Percentiles rank a stretch among this genome's conserved stretches.
Evolutionary conservation across 1,140 invertebrate genomes (phyloP).

Genomic region (Ceratina australensis): DNA sequence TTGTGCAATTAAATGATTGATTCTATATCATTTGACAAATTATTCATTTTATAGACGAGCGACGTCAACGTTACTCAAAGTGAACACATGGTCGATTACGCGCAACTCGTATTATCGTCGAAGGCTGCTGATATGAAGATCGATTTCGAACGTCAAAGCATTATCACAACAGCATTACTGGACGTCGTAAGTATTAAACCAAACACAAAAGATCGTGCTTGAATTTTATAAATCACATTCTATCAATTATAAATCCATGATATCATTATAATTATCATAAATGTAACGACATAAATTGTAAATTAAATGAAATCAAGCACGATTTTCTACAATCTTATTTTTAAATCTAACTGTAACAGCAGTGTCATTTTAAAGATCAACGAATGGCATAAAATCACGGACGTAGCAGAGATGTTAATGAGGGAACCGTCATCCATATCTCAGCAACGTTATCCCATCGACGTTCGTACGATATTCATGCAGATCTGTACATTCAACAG

Average conservation of each 20-base stretch:
- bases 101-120: constrained; percentile 15
- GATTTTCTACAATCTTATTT: too few relatives aligned
- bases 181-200: constrained; percentile 67
- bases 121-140: constrained; percentile 22
- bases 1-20: too few relatives aligned
- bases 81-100: constrained; percentile 7
- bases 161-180: constrained; percentile 68
- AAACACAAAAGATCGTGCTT: too few relatives aligned
- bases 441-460: constrained; percentile 57
- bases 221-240: not conserved
- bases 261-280: too few relatives aligned
- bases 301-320: too few relatives aligned
- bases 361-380: constrained; percentile 57
- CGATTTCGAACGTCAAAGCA: constrained; percentile 64
- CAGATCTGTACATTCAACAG: constrained; percentile 71
- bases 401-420: constrained; percentile 68
- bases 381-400: constrained; percentile 73
- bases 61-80: rapidly evolving
- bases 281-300: too few relatives aligned
- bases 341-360: too few relatives aligned
- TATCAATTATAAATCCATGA: too few relatives aligned
- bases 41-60: not conserved
- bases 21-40: not conserved
- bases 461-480: constrained; percentile 72
- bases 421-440: constrained; percentile 63